Evolutionary conservation across 2,113 vertebrate species (phyloP).

Genomic region (Callocephalon fimbriatum): DNA sequence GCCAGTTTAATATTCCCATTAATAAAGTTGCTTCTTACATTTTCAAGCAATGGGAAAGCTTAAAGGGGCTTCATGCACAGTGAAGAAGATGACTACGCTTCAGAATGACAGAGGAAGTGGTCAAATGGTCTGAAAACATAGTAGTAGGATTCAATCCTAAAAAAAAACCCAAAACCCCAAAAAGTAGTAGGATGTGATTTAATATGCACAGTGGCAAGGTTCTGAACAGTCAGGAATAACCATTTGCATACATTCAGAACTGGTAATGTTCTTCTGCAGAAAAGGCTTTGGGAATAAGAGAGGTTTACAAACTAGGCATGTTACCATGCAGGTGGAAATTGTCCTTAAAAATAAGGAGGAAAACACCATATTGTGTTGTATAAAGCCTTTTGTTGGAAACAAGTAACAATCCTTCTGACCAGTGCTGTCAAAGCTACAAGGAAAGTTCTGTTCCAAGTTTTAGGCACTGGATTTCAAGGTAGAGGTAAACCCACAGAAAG

Average conservation of each 20-base stretch:
- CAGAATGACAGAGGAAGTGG: neutral
- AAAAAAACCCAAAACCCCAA: neutral
- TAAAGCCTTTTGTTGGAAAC: neutral
- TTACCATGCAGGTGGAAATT: neutral
- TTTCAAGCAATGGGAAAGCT: neutral
- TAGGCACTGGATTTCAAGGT: neutral
- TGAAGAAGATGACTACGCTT: neutral
- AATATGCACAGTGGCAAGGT: neutral
- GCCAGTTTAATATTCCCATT: neutral
- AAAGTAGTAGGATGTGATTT: neutral
- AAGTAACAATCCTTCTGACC: neutral
- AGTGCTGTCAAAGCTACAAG: neutral
- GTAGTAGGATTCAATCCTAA: neutral
- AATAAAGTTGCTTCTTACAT: neutral
- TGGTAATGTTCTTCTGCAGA: neutral
- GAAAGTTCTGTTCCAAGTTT: neutral
- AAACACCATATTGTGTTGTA: neutral
- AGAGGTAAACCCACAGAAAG: neutral
- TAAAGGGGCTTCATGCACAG: neutral
- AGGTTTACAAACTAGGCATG: neutral
- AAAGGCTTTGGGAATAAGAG: neutral
- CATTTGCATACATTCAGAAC: neutral
- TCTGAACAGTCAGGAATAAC: neutral
- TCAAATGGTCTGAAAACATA: neutral
- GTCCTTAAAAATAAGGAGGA: neutral